Conservation (phyloP, 2,888 invertebrate genomes). For the Philereme vetulata region DNA sequence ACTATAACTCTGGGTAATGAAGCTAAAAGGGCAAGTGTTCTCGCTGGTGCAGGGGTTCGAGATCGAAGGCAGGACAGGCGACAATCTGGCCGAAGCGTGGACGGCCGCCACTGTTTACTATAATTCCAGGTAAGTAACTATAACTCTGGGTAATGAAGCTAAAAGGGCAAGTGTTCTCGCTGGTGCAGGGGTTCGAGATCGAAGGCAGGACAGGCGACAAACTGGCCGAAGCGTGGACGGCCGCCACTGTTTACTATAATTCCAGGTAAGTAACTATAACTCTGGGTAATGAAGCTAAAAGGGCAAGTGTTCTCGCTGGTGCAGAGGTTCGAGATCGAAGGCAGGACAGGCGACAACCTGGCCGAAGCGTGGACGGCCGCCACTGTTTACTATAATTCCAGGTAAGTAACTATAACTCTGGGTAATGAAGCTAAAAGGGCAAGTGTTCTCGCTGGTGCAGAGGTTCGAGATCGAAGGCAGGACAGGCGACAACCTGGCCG, state of each 20-base stretch:
- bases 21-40: constrained; percentile 39
- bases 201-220: constrained; percentile 46
- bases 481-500: constrained; percentile 45
- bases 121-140: constrained; percentile 56
- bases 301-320: constrained; percentile 62
- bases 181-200: constrained; percentile 56
- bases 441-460: constrained; percentile 59
- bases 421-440: too few relatives aligned
- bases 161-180: too few relatives aligned
- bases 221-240: constrained; percentile 60
- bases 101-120: constrained; percentile 57
- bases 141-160: too few relatives aligned
- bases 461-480: constrained; percentile 52
- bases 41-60: constrained; percentile 53
- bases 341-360: constrained; percentile 42
- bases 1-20: background rate
- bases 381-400: constrained; percentile 60
- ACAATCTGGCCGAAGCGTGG: constrained; percentile 59
- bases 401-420: constrained; percentile 52
- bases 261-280: constrained; percentile 50
- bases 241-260: constrained; percentile 62
- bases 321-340: constrained; percentile 53
- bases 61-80: constrained; percentile 49
- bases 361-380: constrained; percentile 61
- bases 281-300: too few relatives aligned